Evolutionary conservation across 2,113 vertebrate genomes (phyloP), one percentile per base, ranked within the genome.

Genomic region (Pomatostomus ruficeps): DNA sequence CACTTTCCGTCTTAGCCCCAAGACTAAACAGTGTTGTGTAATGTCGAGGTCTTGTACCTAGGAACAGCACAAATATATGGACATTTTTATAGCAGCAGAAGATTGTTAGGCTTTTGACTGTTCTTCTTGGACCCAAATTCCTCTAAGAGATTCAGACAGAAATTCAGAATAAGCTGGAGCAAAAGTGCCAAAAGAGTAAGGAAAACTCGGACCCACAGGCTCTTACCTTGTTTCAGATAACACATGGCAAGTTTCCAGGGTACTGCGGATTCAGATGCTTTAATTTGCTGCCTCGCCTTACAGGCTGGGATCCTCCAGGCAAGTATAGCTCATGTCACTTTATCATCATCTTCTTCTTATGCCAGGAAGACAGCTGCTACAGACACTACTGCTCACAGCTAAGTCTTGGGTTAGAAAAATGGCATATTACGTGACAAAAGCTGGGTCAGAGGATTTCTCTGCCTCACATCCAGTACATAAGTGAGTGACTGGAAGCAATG

Each of bases 391-490:
- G 57, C 38, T 81, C 57, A 63, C 23, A 91, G 51, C 10, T 86
- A 40, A 74, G 10, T 25, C 38, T 55, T 67, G 42, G 76, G n/a
- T 24, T 48, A 55, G 61, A 71, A 70, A 84, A 71, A 26, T 52
- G 38, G 20, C 23, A 58, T 70, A 65, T 76, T 82, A 83, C 0
- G 1, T 80, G 59, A 65, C 22, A 70, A 87, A 73, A 62, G 23
- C 16, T 86, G 46, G 12, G 31, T 75, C 67, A 87, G 43, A 81
- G 36, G 22, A 71, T 92, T 85, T 80, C 38, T 91, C 46, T 88
- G 35, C 10, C 33, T 83, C 40, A 26, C 1, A 0, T 66, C 29
- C 12, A 54, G 8, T 12, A 62, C 7, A 12, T 1, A 1, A 72
- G 12, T 52, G 11, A 65, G 24, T 71, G 13, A 36, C 28, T 79